Base-by-base conservation (phyloP, 2,797 vertebrate species). In the Lindbergichthys nudifrons region DNA sequence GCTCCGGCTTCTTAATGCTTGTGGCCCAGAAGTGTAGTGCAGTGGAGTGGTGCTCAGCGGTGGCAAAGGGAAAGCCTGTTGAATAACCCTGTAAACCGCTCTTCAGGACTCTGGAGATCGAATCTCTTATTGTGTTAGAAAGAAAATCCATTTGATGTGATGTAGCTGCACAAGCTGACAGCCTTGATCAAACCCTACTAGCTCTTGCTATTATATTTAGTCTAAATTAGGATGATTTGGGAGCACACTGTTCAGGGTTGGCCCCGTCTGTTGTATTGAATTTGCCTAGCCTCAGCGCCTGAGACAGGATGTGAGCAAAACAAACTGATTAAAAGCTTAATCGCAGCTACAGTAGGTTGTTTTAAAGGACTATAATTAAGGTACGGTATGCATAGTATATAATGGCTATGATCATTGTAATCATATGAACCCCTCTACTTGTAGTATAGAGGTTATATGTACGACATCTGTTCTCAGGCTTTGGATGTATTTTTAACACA, bases 41-140 rank as follows among this genome's bases (percentile, higher is more conserved):
- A 62, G 63, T 88, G 70, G 75, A 91, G 88, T 90, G 90, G 79
- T 75, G 57, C 87, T 90, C 67, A 52, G 3, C 21, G 11, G 56
- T 73, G 81, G 70, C 70, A 64, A 73, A 82, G 72, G 59, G 72
- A 73, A 81, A 54, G 61, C 42, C 66, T 65, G 72, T 77, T 88
- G 73, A 87, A 87, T 83, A 53, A 87, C 86, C 72, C 32, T 36
- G 32, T 36, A 36, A 9, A 18, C 18, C 6, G 1, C 18, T 72
- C 50, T 67, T 73, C 16, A 62, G 64, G 58, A 52, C 30, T 23
- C 26, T 61, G n/a, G n/a, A 64, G 64, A 65, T 54, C 1, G 1
- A 43, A 67, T 46, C 36, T 13, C 13, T 69, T 60, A 59, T 30
- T 41, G 51, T 72, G 18, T 42, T 54, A 32, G 45, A 32, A 47